Base-by-base conservation (phyloP, 2,797 vertebrate species). In the Fratercula arctica region DNA sequence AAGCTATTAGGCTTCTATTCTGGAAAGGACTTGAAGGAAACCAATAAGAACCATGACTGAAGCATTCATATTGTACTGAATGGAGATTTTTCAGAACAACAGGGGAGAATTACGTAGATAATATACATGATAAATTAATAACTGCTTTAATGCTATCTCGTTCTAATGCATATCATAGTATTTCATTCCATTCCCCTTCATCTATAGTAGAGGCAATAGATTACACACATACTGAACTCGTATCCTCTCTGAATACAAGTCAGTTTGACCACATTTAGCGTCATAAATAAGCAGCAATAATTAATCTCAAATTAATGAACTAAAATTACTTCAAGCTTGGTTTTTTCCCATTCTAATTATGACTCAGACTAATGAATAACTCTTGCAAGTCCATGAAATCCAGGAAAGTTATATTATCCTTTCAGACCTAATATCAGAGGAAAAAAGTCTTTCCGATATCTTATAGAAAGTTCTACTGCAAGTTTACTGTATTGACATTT, bases 11-110 rank as follows among this genome's bases (percentile, higher is more conserved):
- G 28, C 33, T 85, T 80, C 35, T 90, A 43, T 80, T 87, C 53
- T 35, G 37, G 77, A 69, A 93, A 95, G n/a, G 37, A 64, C 35
- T 90, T 86, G 31, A 68, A 89, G 70, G 17, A 92, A 95, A 69
- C 33, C 33, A 74, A 0, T 67, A 91, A 68, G 43, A 83, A 77
- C 75, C 26, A 63, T 28, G 20, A 72, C 72, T 51, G 54, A 89
- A 88, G 16, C 67, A 93, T 90, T 90, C 43, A 50, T 21, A 61
- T n/a, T 4, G 3, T 13, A 73, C 11, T 83, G 67, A 64, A 92
- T 33, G 14, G 61, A 76, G 29, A 64, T 28, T 63, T 85, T 93
- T 87, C 51, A 10, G 3, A 90, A 77, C 28, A 74, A 89, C 26
- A 12, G 16, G 26, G 12, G 24, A 83, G 43, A 89, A 92, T 53